These are phyloP conservation scores for Zosterops borbonicus DNA, from an alignment of 2,113 vertebrate genomes.

Conservation along the genomic window DNA sequence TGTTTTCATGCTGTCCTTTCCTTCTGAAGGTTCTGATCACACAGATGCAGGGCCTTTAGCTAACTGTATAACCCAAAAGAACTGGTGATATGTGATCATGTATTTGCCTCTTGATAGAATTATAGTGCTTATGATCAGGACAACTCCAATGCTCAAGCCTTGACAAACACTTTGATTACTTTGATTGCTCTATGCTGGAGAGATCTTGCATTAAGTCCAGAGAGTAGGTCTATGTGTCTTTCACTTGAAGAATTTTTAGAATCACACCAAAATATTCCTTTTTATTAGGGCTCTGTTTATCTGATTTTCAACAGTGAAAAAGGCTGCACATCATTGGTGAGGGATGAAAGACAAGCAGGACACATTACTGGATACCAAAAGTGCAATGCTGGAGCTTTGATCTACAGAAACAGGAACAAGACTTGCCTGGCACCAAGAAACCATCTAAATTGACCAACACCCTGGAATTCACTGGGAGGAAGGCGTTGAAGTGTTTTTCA, in stretches of 20 bases:
- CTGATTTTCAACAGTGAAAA: background rate
- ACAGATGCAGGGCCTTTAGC: background rate
- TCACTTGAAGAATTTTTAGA: background rate
- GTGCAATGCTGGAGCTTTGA: background rate
- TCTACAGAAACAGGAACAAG: background rate
- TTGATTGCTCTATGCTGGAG: background rate
- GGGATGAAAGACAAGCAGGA: background rate
- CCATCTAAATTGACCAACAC: background rate
- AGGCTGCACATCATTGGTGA: background rate
- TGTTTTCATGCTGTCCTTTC: background rate
- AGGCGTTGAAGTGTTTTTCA: background rate
- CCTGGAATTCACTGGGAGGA: background rate
- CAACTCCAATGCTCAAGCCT: background rate
- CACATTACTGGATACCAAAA: background rate
- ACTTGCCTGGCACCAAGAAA: background rate
- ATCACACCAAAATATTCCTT: background rate
- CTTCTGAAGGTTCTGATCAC: background rate
- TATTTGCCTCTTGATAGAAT: background rate
- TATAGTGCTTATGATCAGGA: background rate
- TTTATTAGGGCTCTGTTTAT: background rate
- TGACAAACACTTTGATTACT: background rate
- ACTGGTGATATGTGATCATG: fast-evolving
- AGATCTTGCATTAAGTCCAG: background rate
- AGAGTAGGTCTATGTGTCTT: background rate
- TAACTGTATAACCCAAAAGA: background rate